Base-by-base conservation (phyloP, 2,888 invertebrate species). In the Nematopogon swammerdamellus region DNA sequence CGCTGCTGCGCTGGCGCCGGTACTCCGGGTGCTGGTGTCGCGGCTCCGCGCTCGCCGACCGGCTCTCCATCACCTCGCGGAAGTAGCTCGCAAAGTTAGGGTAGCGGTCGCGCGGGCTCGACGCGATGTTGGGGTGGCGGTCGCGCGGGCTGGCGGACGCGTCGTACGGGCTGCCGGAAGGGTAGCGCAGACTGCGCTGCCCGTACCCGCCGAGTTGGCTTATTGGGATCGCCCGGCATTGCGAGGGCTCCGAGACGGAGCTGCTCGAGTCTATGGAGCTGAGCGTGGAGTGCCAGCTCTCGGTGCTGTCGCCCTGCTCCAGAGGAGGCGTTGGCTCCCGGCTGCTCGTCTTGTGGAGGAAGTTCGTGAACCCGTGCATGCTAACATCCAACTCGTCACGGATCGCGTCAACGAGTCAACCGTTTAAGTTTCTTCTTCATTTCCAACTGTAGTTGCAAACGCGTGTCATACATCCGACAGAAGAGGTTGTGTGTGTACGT, bases 311-410 rank as follows among this genome's bases (percentile, higher is more conserved):
- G 50, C 81, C 79, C 55, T 65, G 69, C 11, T 72, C 69, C 42
- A 64, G 52, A 2, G 72, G 59, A 3, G 72, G 63, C 52, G 70
- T 63, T 51, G 71, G 53, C 56, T 73, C 72, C 44, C 72, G 61
- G 18, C 68, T 65, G 46, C 64, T 60, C 47, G 70, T 66, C 58
- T 72, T 75, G 52, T 68, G 68, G 18, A 76, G 57, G 53, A 74
- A 75, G 60, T 80, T 70, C 46, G 77, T 63, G 44, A 82, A 57
- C 5, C 80, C 74, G 59, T 82, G 77, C 82, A 81, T 81, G 60
- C 65, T 72, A 47, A 52, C 18, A n/a, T n/a, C n/a, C 8, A 25
- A 8, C 25, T 25, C 25, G 5, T 25, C 25, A n/a, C n/a, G n/a
- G 25, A 25, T 4, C 25, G 25, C 4, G 25, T 25, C 25, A 25